Conservation (phyloP, 2,113 vertebrate genomes). For the Plecturocebus donacophilus region DNA sequence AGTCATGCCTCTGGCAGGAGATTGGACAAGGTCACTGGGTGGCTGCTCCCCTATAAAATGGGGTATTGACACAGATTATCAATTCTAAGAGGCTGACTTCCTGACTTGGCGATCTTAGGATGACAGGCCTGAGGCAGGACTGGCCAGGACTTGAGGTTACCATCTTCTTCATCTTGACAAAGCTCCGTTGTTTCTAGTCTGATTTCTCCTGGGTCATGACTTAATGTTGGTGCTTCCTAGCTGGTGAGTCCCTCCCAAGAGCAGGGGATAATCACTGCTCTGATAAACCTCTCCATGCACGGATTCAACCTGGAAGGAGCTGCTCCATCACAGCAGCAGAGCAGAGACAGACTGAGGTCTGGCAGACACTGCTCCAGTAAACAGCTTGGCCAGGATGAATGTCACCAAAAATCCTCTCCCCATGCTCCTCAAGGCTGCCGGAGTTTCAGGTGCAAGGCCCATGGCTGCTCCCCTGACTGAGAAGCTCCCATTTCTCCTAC, state of each 20-base stretch:
- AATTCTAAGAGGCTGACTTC: neutral
- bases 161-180: neutral
- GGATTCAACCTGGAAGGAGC: neutral
- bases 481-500: neutral
- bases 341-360: neutral
- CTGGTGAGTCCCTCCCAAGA: neutral
- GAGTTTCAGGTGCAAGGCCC: neutral
- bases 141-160: accelerated
- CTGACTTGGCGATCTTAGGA: neutral
- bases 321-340: neutral
- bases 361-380: neutral
- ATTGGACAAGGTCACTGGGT: neutral
- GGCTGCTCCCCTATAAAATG: neutral
- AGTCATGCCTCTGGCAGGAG: neutral
- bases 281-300: too few species aligned
- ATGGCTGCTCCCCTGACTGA: neutral
- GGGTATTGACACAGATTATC: accelerated
- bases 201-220: neutral
- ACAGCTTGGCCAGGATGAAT: too few species aligned
- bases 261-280: neutral
- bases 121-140: neutral
- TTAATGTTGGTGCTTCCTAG: neutral
- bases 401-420: neutral
- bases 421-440: neutral
- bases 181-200: neutral